phyloP scores from a whole-genome alignment of 2,797 vertebrate genomes.

The Cyprinella venusta region DNA sequence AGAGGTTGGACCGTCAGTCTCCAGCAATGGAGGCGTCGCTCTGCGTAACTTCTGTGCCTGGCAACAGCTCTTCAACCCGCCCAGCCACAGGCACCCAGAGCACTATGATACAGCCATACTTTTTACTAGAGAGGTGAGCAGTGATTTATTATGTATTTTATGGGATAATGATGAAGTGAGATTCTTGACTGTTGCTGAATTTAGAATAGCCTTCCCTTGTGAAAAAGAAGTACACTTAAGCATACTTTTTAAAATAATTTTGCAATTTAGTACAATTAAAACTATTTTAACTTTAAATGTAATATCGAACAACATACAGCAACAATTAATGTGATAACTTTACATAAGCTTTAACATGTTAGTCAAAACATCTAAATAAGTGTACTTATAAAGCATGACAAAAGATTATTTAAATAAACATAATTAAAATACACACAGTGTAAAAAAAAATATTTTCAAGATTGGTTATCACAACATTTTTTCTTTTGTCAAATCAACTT shows the following conservation, averaged over 20 bases:
- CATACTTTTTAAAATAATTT: neutral
- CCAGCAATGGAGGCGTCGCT: slow-evolving; percentile 87
- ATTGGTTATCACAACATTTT: too few relatives aligned
- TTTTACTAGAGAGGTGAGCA: slow-evolving; percentile 91
- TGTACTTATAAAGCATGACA: too few relatives aligned
- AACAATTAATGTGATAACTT: neutral
- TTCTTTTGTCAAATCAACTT: too few relatives aligned
- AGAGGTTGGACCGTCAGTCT: slow-evolving; percentile 82
- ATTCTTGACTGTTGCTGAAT: slow-evolving; percentile 58
- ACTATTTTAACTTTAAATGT: neutral
- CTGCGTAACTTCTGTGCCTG: slow-evolving; percentile 94
- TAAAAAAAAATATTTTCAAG: too few relatives aligned
- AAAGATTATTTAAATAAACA: too few relatives aligned
- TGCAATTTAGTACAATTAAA: neutral
- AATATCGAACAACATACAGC: neutral
- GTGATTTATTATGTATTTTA: slow-evolving; percentile 11
- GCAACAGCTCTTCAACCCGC: slow-evolving; percentile 90
- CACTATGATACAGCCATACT: slow-evolving; percentile 95
- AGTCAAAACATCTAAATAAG: too few relatives aligned
- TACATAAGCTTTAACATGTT: too few relatives aligned
- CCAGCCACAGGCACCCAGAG: slow-evolving; percentile 87
- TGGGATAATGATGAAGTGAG: slow-evolving; percentile 3
- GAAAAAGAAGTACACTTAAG: neutral
- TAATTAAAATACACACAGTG: too few relatives aligned
- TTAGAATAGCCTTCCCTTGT: slow-evolving; percentile 49